A percentile compares a stretch with the other conserved stretches of the same genome.
Conservation (phyloP, 2,888 invertebrate genomes). For the Busseola fusca region DNA sequence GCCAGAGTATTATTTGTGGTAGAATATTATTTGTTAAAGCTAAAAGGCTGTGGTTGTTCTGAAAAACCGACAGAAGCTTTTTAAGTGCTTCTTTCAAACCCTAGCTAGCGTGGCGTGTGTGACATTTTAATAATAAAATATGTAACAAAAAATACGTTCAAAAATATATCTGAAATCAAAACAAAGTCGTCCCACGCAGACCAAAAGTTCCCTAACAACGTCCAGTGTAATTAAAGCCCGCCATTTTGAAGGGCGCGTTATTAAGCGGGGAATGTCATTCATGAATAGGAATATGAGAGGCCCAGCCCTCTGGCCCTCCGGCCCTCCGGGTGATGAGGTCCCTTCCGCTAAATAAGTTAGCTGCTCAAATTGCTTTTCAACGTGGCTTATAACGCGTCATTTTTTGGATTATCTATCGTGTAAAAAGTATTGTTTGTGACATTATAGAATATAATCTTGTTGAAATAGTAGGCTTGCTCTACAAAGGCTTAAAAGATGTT, state of each 20-base stretch:
- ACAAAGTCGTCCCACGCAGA: constrained; percentile 6
- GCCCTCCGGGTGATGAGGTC: constrained; percentile 49
- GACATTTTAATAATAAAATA: neutral
- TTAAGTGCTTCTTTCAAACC: neutral
- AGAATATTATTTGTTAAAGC: neutral
- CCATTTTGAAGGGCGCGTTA: constrained; percentile 55
- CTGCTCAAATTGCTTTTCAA: constrained; percentile 56
- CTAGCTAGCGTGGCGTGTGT: neutral
- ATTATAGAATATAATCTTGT: neutral
- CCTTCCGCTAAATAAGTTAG: constrained; percentile 59
- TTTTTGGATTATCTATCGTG: constrained; percentile 24
- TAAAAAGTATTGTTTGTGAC: neutral
- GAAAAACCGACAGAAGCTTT: neutral
- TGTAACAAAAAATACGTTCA: constrained; percentile 9
- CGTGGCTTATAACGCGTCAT: constrained; percentile 28
- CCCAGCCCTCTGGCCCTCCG: constrained; percentile 44
- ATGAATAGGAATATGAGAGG: constrained; percentile 69
- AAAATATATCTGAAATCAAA: constrained; percentile 25
- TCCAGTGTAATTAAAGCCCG: constrained; percentile 60
- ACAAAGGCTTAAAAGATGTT: neutral
- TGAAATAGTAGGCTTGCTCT: neutral
- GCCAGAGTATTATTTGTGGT: neutral
- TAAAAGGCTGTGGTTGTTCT: neutral
- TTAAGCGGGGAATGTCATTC: constrained; percentile 65
- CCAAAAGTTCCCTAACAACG: constrained; percentile 16